Conservation (phyloP, 2,888 invertebrate genomes). For the Zygogramma bicolorata region DNA sequence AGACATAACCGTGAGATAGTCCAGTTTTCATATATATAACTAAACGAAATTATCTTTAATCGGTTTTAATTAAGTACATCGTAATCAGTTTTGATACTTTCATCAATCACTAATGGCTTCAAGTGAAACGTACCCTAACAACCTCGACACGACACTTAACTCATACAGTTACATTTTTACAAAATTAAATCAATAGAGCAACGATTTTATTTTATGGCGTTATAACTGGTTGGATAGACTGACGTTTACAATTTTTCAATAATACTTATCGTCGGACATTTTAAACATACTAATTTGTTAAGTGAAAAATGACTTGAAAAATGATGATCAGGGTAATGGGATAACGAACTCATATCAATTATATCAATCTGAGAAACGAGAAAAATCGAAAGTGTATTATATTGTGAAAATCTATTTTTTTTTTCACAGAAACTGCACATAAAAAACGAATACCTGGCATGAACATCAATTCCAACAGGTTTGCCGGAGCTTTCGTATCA, state of each 20-base stretch:
- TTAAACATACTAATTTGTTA: background rate
- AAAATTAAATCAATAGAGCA: background rate
- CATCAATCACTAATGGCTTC: constrained; percentile 1
- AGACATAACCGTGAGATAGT: background rate
- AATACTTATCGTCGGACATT: background rate
- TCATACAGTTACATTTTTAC: background rate
- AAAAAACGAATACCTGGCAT: background rate
- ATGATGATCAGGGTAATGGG: background rate
- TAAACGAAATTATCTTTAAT: constrained; percentile 1
- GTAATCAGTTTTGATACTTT: constrained; percentile 7
- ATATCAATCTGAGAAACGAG: no score
- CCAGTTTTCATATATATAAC: background rate
- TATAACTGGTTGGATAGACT: background rate
- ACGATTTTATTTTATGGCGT: background rate
- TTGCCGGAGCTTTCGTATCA: background rate
- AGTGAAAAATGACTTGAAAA: background rate
- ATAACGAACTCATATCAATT: background rate
- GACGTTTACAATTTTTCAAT: background rate
- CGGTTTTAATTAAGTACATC: constrained; percentile 1
- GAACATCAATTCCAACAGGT: background rate
- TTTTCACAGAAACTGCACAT: background rate
- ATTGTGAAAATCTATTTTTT: background rate
- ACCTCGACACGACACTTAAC: background rate
- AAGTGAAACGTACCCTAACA: background rate
- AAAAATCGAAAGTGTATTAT: no score